Conservation (phyloP, 2,797 vertebrate genomes). For the Gadopsis marmoratus region DNA sequence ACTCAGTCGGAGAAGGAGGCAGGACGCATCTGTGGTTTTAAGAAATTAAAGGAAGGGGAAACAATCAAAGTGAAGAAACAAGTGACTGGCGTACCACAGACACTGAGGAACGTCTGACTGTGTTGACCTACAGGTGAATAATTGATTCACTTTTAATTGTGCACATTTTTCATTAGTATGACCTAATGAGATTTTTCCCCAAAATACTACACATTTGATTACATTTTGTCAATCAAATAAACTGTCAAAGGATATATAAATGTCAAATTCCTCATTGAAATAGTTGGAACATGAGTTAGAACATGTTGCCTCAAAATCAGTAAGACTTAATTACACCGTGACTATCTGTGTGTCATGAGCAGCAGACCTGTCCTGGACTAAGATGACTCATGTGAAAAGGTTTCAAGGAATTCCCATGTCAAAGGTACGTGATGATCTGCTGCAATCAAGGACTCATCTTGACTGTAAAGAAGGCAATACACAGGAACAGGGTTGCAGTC, state of each 20-base stretch:
- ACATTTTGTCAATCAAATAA: neutral
- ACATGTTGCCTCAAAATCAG: neutral
- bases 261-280: too few relatives aligned
- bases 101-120: neutral
- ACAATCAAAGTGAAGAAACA: neutral
- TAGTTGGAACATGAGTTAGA: neutral
- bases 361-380: slow-evolving; percentile 22
- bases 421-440: slow-evolving; percentile 71
- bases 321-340: neutral
- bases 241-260: neutral
- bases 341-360: slow-evolving; percentile 13
- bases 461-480: neutral
- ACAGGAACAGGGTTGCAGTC: neutral
- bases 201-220: neutral
- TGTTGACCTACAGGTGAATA: slow-evolving; percentile 59
- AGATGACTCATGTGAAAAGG: slow-evolving; percentile 78
- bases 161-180: neutral
- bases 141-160: neutral
- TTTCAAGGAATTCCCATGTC: slow-evolving; percentile 86
- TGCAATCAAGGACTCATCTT: neutral
- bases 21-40: neutral
- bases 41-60: slow-evolving; percentile 2
- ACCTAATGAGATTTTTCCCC: neutral
- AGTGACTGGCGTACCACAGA: neutral
- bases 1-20: slow-evolving; percentile 1